Evolutionary conservation across 1,140 invertebrate genomes (phyloP), one percentile per base, ranked within the genome.

Genomic region (Meloidogyne hapla): DNA sequence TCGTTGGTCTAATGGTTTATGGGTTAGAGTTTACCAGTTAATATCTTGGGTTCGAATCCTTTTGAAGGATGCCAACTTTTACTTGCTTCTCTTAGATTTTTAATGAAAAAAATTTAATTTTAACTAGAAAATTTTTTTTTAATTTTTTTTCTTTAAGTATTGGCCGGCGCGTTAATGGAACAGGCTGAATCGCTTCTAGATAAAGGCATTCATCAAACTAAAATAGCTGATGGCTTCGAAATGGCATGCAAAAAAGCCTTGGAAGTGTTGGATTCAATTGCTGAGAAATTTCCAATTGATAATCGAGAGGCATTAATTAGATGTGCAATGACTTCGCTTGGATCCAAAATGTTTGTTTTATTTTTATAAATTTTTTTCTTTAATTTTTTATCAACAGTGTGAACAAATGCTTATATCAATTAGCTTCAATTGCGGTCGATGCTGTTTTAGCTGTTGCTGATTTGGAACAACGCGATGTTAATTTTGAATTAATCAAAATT

Each of bases 401-500:
- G 1, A 87, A 86, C 48, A 85, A 85, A 70, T 91, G 90, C 87
- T 94, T 97, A 85, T 90, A 92, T 33, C 93, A 98, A 88, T 97
- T 99, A 93, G 97, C 96, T 21, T 93, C 98, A 89, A 99, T 99
- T 87, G 96, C 97, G 79, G 97, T 99, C 2, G 92, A 98, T 89
- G 95, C 95, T 64, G 93, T 98, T 1, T 89, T 98, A 81, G 91
- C 94, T 48, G 95, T 98, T 2, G 94, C 94, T 40, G 96, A 99
- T 88, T 90, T 98, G 74, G 92, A 94, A 81, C 92, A 93, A 68
- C 91, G 92, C 75, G 97, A 99, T 90, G 96, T 99, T 0, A 98
- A 99, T 88, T 99, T 99, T 90, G 97, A 99, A 88, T 89, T 99
- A 69, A 99, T 99, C 86, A 99, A 99, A 89, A 92, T 99, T 62